phyloP scores from a whole-genome alignment of 2,797 vertebrate genomes.

The Urosaurus nigricauda region DNA sequence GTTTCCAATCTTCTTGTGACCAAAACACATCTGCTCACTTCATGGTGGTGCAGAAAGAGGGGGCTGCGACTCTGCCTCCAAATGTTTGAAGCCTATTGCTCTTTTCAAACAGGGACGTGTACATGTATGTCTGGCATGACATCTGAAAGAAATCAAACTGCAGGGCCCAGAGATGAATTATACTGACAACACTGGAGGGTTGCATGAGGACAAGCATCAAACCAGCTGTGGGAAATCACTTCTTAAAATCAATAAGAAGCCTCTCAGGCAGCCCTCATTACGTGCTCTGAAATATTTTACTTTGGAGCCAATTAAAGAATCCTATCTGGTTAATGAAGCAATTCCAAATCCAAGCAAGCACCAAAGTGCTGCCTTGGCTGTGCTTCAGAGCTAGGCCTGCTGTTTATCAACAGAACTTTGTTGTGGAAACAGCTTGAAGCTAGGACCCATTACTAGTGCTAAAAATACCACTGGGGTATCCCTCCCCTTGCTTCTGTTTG shows the following conservation, averaged over 20 bases:
- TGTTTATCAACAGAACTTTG: conserved; percentile 35
- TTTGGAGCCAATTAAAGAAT: background rate
- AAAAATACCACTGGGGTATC: background rate
- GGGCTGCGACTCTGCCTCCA: accelerated
- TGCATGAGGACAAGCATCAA: conserved; percentile 22
- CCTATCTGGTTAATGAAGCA: conserved; percentile 17
- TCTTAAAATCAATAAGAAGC: conserved; percentile 14
- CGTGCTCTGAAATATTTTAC: conserved; percentile 9
- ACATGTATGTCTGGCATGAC: background rate
- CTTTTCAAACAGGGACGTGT: accelerated
- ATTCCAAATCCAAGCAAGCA: conserved; percentile 36
- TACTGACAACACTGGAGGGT: background rate
- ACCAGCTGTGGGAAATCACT: conserved; percentile 13
- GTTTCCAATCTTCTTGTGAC: background rate
- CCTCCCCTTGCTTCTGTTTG: conserved; percentile 6
- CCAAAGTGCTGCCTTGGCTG: background rate
- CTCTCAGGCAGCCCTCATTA: background rate
- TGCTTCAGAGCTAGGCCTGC: background rate
- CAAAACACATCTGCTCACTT: background rate
- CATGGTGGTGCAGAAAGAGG: background rate
- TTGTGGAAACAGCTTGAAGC: conserved; percentile 19
- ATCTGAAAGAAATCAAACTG: background rate
- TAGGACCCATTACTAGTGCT: conserved; percentile 3
- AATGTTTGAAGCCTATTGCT: conserved; percentile 15
- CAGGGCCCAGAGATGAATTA: conserved; percentile 2